Base-by-base conservation (phyloP, 2,888 invertebrate genomes). In the Coleophora deauratella region DNA sequence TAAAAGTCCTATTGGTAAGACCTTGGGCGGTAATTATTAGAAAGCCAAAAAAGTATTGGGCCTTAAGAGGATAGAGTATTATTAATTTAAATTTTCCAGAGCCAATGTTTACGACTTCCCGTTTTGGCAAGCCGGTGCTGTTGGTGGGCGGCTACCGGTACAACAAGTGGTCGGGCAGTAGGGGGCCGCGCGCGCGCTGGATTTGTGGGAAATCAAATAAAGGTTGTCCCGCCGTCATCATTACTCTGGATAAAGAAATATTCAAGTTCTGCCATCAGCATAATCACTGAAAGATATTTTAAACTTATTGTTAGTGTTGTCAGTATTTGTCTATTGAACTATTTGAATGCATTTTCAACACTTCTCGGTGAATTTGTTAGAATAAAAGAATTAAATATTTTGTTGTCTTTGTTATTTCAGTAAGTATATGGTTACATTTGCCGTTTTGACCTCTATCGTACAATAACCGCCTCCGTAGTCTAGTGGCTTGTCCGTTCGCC, bases 211-310 rank as follows among this genome's bases (percentile, higher is more conserved):
- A 40, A 32, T 42, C 45, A 2, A 37, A 51, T 27, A 6, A 7
- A 0, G 59, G 64, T 1, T 72, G 72, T 41, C 49, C 52, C 12
- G 71, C 71, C 3, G 52, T 44, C 11, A 37, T 71, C 27, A 50
- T 51, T 21, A 72, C 72, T 0, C 34, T 54, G 2, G 41, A 60
- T 9, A 45, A 59, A 32, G 42, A 44, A 7, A 56, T 72, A 9
- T 35, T 66, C 6, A 55, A 46, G 30, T 33, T 33, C n/a, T 27
- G 37, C 8, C 37, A 44, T 21, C 21, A 42, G 6, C 58, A 58
- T 35, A 52, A 53, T 35, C 52, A 57, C 40, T 49, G 33, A 45
- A 36, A 14, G 14, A 15, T n/a, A n/a, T n/a, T n/a, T n/a, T n/a
- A 8, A 33, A 6, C 28, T 28, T 9, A 28, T 28, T 28, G 28